Conservation (phyloP, 2,888 invertebrate genomes). For the Catocala fraxini region DNA sequence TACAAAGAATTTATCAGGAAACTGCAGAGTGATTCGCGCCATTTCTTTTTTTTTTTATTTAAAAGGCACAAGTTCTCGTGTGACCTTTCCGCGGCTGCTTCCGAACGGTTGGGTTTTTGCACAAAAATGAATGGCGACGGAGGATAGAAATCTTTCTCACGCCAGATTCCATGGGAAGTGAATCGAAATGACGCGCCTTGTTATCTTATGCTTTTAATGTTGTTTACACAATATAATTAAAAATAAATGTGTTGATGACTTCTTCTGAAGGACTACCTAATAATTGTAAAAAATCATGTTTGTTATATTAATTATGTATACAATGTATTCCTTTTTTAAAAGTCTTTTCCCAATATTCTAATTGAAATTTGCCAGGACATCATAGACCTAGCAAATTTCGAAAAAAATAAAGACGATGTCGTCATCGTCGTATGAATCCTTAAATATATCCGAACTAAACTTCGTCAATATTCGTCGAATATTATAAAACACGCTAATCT, state of each 20-base stretch:
- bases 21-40: slow-evolving; percentile 37
- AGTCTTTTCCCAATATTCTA: no score
- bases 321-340: no score
- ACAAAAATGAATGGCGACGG: slow-evolving; percentile 75
- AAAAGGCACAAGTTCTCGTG: slow-evolving; percentile 74
- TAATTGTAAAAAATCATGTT: no score
- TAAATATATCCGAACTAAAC: no score
- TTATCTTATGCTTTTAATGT: slow-evolving; percentile 19
- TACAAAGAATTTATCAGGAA: slow-evolving; percentile 31
- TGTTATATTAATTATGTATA: no score
- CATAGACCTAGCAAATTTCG: no score
- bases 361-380: no score
- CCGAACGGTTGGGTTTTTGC: slow-evolving; percentile 71
- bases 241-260: neutral
- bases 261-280: no score
- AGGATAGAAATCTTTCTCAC: slow-evolving; percentile 85
- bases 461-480: no score
- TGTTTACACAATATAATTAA: neutral
- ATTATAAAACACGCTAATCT: neutral
- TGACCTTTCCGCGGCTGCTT: slow-evolving; percentile 75
- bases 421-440: no score
- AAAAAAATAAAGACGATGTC: no score
- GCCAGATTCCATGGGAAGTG: slow-evolving; percentile 75
- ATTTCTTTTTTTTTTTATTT: slow-evolving; percentile 58
- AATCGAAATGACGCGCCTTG: slow-evolving; percentile 57